Evolutionary conservation across 2,888 invertebrate species (phyloP).

Genomic region (Lottia scabra): DNA sequence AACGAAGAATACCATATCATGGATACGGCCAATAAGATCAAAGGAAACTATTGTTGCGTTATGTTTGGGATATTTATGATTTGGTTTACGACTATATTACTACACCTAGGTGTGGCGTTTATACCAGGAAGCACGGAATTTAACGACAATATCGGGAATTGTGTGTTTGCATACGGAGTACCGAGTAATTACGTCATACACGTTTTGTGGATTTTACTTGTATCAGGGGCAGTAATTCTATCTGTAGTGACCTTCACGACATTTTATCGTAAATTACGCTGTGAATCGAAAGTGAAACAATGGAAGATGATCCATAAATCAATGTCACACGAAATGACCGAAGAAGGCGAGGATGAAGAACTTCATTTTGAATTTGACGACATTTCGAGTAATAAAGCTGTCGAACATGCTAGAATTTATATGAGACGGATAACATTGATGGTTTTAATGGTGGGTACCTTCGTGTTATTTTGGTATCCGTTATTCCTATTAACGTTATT

Average conservation of each 20-base stretch:
- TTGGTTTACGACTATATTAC: slow-evolving; percentile 91
- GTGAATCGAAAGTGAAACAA: slow-evolving; percentile 43
- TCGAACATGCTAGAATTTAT: slow-evolving; percentile 40
- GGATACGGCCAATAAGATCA: slow-evolving; percentile 40
- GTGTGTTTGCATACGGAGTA: slow-evolving; percentile 87
- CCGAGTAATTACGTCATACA: slow-evolving; percentile 91
- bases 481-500: slow-evolving; percentile 84
- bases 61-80: slow-evolving; percentile 92
- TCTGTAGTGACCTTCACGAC: slow-evolving; percentile 84
- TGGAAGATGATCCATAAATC: slow-evolving; percentile 53
- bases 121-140: slow-evolving; percentile 64
- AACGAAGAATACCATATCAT: slow-evolving; percentile 65
- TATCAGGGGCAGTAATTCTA: slow-evolving; percentile 85
- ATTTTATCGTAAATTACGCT: slow-evolving; percentile 76
- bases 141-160: slow-evolving; percentile 81
- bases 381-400: slow-evolving; percentile 15
- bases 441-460: slow-evolving; percentile 68
- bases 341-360: slow-evolving; percentile 24
- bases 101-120: slow-evolving; percentile 80
- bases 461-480: slow-evolving; percentile 91
- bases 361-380: slow-evolving; percentile 34
- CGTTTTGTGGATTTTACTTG: slow-evolving; percentile 89
- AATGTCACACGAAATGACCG: slow-evolving; percentile 34
- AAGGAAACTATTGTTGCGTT: slow-evolving; percentile 75
- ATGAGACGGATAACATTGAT: slow-evolving; percentile 49